These are phyloP conservation scores for Parnassius glacialis DNA, from an alignment of 2,888 invertebrate genomes.

Conservation along the genomic window DNA sequence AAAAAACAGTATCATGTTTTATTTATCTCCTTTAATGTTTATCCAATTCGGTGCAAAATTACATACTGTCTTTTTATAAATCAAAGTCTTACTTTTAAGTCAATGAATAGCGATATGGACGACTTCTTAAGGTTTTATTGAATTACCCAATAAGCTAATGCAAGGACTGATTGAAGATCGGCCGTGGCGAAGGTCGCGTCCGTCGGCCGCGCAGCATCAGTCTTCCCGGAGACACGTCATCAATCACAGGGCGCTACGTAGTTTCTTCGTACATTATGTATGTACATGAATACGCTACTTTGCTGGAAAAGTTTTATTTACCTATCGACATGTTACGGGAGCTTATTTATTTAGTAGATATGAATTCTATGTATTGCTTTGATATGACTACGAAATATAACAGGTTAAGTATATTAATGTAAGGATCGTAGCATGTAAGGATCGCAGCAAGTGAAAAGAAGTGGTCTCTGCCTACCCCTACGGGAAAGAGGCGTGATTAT, in stretches of 20 bases:
- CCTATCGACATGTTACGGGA: slow-evolving; percentile 8
- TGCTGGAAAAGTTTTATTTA: slow-evolving; percentile 24
- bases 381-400: no score
- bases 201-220: slow-evolving; percentile 41
- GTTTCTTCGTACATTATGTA: slow-evolving; percentile 25
- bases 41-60: no score
- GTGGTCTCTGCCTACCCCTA: no score
- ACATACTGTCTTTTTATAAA: no score
- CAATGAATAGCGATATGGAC: background rate
- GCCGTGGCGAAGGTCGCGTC: slow-evolving; percentile 38
- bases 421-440: no score
- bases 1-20: no score
- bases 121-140: slow-evolving; percentile 19
- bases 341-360: slow-evolving; percentile 6
- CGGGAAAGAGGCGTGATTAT: no score
- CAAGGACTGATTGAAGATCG: slow-evolving; percentile 38
- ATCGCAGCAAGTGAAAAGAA: no score
- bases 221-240: slow-evolving; percentile 44
- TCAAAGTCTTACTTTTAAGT: no score
- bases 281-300: slow-evolving; percentile 12
- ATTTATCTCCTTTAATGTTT: background rate
- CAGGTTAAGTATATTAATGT: no score
- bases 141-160: slow-evolving; percentile 42
- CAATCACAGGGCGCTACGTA: slow-evolving; percentile 40
- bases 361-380: no score